Evolutionary conservation across 2,888 invertebrate species (phyloP).

Genomic region (Dichetophora obliterata): DNA sequence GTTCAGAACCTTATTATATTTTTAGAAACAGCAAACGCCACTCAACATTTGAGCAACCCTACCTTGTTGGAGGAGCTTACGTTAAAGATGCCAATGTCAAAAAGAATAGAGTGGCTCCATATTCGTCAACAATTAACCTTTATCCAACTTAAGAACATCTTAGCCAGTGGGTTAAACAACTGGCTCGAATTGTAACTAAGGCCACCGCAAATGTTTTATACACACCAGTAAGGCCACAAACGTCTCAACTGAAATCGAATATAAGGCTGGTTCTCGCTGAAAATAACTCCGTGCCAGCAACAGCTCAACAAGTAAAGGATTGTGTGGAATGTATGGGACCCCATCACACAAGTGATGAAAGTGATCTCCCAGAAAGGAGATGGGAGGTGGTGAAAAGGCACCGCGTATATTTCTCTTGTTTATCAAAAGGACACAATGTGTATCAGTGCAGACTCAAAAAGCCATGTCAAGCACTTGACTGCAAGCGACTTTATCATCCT

Average conservation of each 20-base stretch:
- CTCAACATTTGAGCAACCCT: constrained; percentile 5
- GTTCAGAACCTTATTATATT: not conserved
- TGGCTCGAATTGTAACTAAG: not conserved
- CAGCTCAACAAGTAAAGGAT: no score
- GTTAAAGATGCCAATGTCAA: not conserved
- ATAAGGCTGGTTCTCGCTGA: not conserved
- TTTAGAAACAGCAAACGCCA: not conserved
- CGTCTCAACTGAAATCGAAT: not conserved
- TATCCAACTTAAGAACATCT: not conserved
- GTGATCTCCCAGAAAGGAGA: not conserved
- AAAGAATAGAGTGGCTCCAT: constrained; percentile 2
- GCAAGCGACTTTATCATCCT: no score
- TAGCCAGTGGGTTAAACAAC: not conserved
- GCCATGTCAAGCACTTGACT: no score
- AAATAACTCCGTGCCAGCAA: not conserved
- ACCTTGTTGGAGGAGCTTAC: constrained; percentile 2
- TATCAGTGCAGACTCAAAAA: no score
- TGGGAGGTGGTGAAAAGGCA: no score
- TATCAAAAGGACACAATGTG: no score
- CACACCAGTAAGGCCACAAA: no score
- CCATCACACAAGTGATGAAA: not conserved
- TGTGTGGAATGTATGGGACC: not conserved
- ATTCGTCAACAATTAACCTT: not conserved
- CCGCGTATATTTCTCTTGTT: no score
- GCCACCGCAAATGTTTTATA: not conserved